Evolutionary conservation across 2,113 vertebrate species (phyloP), one percentile per base, ranked within the genome.

Genomic region (Todiramphus saurophagus): DNA sequence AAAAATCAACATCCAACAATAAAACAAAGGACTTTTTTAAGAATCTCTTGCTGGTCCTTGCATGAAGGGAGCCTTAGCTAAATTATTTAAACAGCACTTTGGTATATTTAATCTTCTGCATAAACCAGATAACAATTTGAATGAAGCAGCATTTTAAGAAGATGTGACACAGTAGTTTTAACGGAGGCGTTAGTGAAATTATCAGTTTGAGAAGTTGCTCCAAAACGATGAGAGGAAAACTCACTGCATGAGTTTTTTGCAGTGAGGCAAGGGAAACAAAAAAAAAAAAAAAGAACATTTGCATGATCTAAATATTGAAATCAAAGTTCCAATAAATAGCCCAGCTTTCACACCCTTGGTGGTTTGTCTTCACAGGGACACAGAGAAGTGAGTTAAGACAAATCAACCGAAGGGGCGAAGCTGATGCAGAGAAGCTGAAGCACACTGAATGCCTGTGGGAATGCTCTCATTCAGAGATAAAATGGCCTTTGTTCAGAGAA

Each of bases 1-100:
- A 91, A 94, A 94, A 90, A 94, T 67, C 91, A 87, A 59, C 10
- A 8, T 58, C 84, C 80, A 87, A 78, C 94, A 96, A 95, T 92
- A 97, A 96, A 92, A 94, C 16, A 93, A 96, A 87, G 58, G 10
- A 23, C 7, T 53, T 85, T 87, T 80, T 85, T 91, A 74, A 93
- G 68, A 74, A 90, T 85, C 67, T 70, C 91, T 85, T 94, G 91
- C 91, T 92, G 80, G 44, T 92, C 89, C 89, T 95, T 84, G 82
- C 55, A 44, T 8, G 9, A 53, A 89, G 35, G 66, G 72, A 83
- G 15, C 33, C 63, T 60, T n/a, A 63, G 28, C 67, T 90, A 88
- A 94, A 84, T 87, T 96, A 93, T 93, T 92, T 91, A 81, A 96
- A 83, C 13, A 24, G 68, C 58, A 51, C n/a, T 82, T 74, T 63